Percentiles rank a stretch among this genome's conserved stretches.
These are phyloP conservation scores for Heloderma charlesbogerti DNA, from an alignment of 2,113 vertebrate species.

Conservation along the genomic window DNA sequence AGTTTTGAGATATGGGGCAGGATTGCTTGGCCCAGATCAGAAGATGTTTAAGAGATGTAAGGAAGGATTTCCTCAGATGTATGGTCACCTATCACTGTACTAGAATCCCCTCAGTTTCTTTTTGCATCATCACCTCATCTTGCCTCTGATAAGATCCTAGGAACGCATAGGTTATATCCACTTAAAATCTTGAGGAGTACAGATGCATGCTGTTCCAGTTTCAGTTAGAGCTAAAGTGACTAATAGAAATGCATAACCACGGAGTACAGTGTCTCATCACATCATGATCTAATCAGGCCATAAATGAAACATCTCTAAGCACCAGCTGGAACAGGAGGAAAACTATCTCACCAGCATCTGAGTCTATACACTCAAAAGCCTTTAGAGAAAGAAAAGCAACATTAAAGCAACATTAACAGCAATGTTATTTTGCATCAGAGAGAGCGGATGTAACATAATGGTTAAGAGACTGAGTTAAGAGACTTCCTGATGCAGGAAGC, in stretches of 20 bases:
- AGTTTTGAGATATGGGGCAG: neutral
- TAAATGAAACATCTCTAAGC: slow-evolving; percentile 51
- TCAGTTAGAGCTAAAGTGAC: slow-evolving; percentile 40
- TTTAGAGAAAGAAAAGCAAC: neutral
- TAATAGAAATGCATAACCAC: slow-evolving; percentile 44
- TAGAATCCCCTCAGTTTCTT: neutral
- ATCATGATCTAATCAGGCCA: slow-evolving; percentile 61
- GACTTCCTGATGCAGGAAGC: neutral
- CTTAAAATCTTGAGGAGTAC: slow-evolving; percentile 6
- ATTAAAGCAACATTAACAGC: neutral
- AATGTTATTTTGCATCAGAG: neutral
- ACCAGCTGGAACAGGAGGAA: neutral
- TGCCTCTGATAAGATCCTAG: neutral
- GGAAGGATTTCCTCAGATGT: neutral
- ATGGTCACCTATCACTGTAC: neutral
- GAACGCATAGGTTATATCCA: neutral
- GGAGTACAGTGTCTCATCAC: slow-evolving; percentile 50
- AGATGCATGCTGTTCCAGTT: slow-evolving; percentile 2
- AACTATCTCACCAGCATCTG: slow-evolving; percentile 30
- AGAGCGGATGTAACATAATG: neutral
- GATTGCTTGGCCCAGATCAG: neutral
- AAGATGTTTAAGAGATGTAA: neutral
- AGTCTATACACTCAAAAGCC: neutral
- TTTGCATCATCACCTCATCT: neutral
- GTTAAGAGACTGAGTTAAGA: neutral